These are phyloP conservation scores for Condylostylus longicornis DNA, from an alignment of 1,140 invertebrate species.

Conservation along the genomic window DNA sequence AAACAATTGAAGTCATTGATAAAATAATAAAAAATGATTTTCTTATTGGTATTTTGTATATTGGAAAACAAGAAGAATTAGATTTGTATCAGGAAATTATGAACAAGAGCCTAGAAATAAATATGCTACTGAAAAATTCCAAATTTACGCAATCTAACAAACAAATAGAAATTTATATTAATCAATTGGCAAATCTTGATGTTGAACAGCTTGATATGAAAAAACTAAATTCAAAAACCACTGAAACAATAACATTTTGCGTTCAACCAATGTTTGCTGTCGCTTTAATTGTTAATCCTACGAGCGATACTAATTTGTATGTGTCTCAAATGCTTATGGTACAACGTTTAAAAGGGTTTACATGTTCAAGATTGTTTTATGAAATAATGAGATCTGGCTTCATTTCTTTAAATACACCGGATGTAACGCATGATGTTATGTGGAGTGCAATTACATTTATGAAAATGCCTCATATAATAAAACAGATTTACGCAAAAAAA, in stretches of 20 bases:
- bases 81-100: slow-evolving; percentile 17
- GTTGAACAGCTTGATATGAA: slow-evolving; percentile 21
- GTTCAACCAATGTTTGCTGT: slow-evolving; percentile 59
- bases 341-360: slow-evolving; percentile 62
- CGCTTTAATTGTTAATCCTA: slow-evolving; percentile 57
- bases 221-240: slow-evolving; percentile 24
- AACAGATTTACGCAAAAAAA: slow-evolving; percentile 46
- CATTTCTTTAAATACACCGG: slow-evolving; percentile 61
- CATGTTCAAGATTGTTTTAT: slow-evolving; percentile 58
- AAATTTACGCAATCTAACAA: slow-evolving; percentile 16
- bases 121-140: slow-evolving; percentile 20
- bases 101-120: slow-evolving; percentile 22
- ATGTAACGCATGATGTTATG: slow-evolving; percentile 57
- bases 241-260: slow-evolving; percentile 55
- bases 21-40: slow-evolving; percentile 59
- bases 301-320: slow-evolving; percentile 57
- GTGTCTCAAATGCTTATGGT: slow-evolving; percentile 69
- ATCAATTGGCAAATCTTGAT: slow-evolving; percentile 25
- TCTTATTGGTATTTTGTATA: slow-evolving; percentile 63
- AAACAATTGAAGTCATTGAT: slow-evolving; percentile 50
- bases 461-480: slow-evolving; percentile 68
- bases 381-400: slow-evolving; percentile 80
- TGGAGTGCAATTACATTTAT: slow-evolving; percentile 90
- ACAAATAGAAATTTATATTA: slow-evolving; percentile 16
- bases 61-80: slow-evolving; percentile 57